phyloP scores from a whole-genome alignment of 1,140 invertebrate genomes.

The Pristionchus pacificus region DNA sequence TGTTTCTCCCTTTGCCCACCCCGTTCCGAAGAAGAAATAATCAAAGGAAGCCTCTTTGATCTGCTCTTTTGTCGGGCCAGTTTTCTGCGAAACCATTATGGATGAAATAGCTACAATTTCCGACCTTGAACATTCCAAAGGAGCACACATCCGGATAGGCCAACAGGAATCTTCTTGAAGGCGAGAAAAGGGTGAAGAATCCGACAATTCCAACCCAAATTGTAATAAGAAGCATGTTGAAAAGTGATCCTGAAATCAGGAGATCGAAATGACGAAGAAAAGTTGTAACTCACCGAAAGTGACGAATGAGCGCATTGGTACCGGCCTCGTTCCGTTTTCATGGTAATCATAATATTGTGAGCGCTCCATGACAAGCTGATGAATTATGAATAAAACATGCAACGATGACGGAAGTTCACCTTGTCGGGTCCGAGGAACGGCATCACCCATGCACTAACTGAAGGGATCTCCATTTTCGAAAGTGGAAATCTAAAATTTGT shows the following conservation, averaged over 20 bases:
- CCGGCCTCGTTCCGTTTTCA: constrained; percentile 68
- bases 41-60: constrained; percentile 46
- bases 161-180: constrained; percentile 47
- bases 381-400: background rate
- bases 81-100: constrained; percentile 2
- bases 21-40: constrained; percentile 65
- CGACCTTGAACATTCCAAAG: constrained; percentile 45
- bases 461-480: constrained; percentile 43
- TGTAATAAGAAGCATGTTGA: too few species aligned
- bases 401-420: background rate
- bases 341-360: constrained; percentile 73
- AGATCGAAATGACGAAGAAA: too few species aligned
- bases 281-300: too few species aligned
- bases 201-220: constrained; percentile 67
- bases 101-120: background rate
- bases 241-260: too few species aligned
- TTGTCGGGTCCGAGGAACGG: constrained; percentile 75
- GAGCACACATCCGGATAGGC: constrained; percentile 49
- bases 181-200: constrained; percentile 67
- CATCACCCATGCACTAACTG: constrained; percentile 69
- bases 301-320: background rate
- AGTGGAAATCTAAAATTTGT: constrained; percentile 44
- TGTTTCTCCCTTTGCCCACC: constrained; percentile 60
- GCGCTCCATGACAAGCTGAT: constrained; percentile 69
- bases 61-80: constrained; percentile 49